Base-by-base conservation (phyloP, 2,888 invertebrate genomes). In the Eulithis prunata region DNA sequence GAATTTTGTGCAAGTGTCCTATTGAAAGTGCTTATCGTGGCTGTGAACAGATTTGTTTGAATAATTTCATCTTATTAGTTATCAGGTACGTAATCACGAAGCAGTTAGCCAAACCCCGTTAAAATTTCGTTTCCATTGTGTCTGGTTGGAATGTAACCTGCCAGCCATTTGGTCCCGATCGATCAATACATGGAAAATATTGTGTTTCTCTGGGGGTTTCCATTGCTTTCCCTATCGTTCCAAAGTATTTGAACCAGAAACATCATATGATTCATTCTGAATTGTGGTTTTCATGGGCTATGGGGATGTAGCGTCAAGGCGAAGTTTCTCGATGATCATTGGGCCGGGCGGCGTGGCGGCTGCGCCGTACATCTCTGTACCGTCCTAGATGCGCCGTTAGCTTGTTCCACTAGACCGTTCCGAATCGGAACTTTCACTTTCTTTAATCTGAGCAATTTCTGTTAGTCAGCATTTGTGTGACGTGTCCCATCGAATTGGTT, bases 311-410 rank as follows among this genome's bases (percentile, higher is more conserved):
- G 75, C 74, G 76, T 78, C 74, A 77, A 71, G 75, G 90, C 76
- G 90, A 90, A 90, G 72, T 78, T 91, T 90, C 90, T 91, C 83
- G 89, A 89, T 71, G 75, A 67, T 57, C 72, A 75, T 45, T 78
- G 75, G 84, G 83, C 86, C 85, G 87, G 86, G 53, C 53, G 7
- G 13, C 53, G 36, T 21, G 21, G 87, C 77, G 78, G 79, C 38
- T 73, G 70, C 78, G 87, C 72, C 87, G 89, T 80, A 87, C 79
- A 82, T 86, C 64, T 72, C 8, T 71, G 63, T 71, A 64, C 70
- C 75, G 68, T 61, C 41, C 65, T 68, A 70, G 41, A 62, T 36
- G 45, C 57, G 63, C 75, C 70, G 71, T 67, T 87, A 85, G 52
- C 68, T 68, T 69, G 66, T 69, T 69, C 32, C 6, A 32, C 61